Percentiles rank a stretch among this genome's conserved stretches.
Evolutionary conservation across 2,113 vertebrate genomes (phyloP).

Genomic region (Agelaius tricolor): DNA sequence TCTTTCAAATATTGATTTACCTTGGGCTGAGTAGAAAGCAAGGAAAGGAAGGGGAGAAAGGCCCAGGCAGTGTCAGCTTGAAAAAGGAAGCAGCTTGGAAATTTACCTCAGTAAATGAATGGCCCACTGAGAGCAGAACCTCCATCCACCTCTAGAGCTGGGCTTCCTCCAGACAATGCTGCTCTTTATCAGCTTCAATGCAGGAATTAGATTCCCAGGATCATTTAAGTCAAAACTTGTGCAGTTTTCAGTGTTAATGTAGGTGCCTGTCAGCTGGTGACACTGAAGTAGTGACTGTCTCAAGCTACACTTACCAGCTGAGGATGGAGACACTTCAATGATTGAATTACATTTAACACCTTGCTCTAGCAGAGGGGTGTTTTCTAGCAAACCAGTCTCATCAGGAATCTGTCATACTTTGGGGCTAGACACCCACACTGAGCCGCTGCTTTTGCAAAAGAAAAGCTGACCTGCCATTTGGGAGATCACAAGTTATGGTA

Average conservation of each 20-base stretch:
- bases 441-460: background rate
- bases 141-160: background rate
- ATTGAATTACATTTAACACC: background rate
- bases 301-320: constrained; percentile 27
- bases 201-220: constrained; percentile 45
- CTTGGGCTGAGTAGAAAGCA: background rate
- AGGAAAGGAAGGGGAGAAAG: background rate
- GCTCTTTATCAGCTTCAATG: background rate
- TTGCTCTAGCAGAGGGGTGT: background rate
- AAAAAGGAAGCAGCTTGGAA: background rate
- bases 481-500: background rate
- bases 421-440: background rate
- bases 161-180: background rate
- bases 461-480: background rate
- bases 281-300: constrained; percentile 29
- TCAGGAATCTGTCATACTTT: background rate
- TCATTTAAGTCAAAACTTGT: constrained; percentile 45
- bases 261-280: constrained; percentile 58
- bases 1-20: background rate
- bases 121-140: background rate
- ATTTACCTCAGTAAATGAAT: background rate
- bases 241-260: constrained; percentile 16
- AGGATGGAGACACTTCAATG: constrained; percentile 1
- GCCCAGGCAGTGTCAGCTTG: background rate
- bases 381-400: background rate